Evolutionary conservation across 2,888 invertebrate species (phyloP), one percentile per base, ranked within the genome.

Genomic region (Hofmannophila pseudospretella): DNA sequence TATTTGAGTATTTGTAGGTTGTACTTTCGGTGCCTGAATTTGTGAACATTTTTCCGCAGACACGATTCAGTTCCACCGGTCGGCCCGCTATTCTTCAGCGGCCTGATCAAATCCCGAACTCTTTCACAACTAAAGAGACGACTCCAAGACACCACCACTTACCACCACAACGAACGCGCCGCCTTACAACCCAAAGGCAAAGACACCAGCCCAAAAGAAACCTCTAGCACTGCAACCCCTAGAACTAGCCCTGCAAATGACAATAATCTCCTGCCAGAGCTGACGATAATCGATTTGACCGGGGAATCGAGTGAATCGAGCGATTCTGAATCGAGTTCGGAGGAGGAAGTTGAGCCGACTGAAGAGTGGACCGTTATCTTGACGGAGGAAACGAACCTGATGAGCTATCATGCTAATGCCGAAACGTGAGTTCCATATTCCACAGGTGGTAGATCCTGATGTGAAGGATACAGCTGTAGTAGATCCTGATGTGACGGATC

Each of bases 11-110:
- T n/a, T n/a, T n/a, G n/a, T n/a, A n/a, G n/a, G n/a, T n/a, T n/a
- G n/a, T n/a, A n/a, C n/a, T n/a, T n/a, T n/a, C n/a, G n/a, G n/a
- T n/a, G n/a, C n/a, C n/a, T n/a, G n/a, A n/a, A n/a, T n/a, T n/a
- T n/a, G n/a, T n/a, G n/a, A n/a, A n/a, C n/a, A n/a, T n/a, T n/a
- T n/a, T 26, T 32, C 9, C 7, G 11, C 49, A 79, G 78, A 16
- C 42, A 52, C 1, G 57, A 64, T 12, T 38, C 57, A 8, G 44
- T 58, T 0, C 51, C 67, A n/a, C 73, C 81, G 1, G 53, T 81
- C 1, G 87, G 88, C 0, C 79, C 81, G 0, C 44, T 85, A 12
- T 82, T 84, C 67, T 87, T 81, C 58, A 76, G 77, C 47, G 88
- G 87, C 0, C 39, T 86, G 9, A 60, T 77, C 7, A 87, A 87